These are phyloP conservation scores for Xanthorhoe designata DNA, from an alignment of 2,888 invertebrate genomes.

Conservation along the genomic window DNA sequence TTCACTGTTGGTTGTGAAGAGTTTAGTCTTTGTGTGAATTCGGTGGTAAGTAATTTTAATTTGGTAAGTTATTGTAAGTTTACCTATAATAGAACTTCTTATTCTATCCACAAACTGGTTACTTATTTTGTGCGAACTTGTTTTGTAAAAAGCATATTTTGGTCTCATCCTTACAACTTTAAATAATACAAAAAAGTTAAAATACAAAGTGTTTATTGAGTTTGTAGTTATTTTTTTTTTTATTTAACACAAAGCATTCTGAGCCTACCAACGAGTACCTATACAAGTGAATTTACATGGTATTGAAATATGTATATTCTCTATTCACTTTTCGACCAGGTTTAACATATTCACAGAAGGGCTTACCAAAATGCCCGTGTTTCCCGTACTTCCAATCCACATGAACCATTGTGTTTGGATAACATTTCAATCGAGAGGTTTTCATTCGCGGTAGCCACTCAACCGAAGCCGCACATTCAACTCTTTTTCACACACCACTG, in stretches of 20 bases:
- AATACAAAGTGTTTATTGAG: no score
- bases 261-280: no score
- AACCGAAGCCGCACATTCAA: slow-evolving; percentile 71
- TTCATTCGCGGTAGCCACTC: slow-evolving; percentile 71
- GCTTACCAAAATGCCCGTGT: slow-evolving; percentile 42
- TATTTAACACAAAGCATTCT: no score
- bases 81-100: neutral
- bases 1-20: no score
- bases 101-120: neutral
- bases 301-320: slow-evolving; percentile 2
- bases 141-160: no score
- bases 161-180: no score
- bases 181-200: no score
- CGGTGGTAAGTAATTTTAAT: no score
- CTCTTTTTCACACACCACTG: slow-evolving; percentile 75
- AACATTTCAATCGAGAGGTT: slow-evolving; percentile 78
- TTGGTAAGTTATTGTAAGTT: no score
- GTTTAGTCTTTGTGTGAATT: no score
- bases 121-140: no score
- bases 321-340: slow-evolving; percentile 14
- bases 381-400: slow-evolving; percentile 59
- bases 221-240: no score
- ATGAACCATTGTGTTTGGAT: slow-evolving; percentile 75
- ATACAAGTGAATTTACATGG: neutral
- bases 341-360: slow-evolving; percentile 30